Base-by-base conservation (phyloP, 1,140 invertebrate species). In the Drosophila sp. region DNA sequence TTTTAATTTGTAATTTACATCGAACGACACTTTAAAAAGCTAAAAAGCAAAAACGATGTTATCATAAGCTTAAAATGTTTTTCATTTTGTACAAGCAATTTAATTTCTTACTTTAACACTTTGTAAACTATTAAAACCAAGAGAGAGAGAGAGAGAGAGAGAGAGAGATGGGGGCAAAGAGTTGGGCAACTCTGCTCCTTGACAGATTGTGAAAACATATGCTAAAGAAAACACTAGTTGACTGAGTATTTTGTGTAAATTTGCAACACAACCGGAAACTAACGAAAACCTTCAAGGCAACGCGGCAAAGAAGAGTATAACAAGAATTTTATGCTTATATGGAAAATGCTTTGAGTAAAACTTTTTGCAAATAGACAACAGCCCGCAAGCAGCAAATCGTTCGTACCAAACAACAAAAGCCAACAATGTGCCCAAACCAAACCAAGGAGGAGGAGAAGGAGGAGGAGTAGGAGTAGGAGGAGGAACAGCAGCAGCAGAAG, bases 161-260 rank as follows among this genome's bases (percentile, higher is more conserved):
- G 38, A 57, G 44, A 62, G 32, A 70, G 6, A 17, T n/a, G n/a
- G n/a, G 8, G 0, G 8, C 60, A 77, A 72, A 86, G 73, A 82
- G 75, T 85, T 85, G 60, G 68, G 56, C 63, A 86, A 86, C 76
- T 76, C 70, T 66, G 75, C 70, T 81, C 67, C 70, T 79, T 81
- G 70, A 87, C 73, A 76, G 73, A 76, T 76, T 69, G 73, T 76
- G 66, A 30, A 76, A 77, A 77, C 74, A 77, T 74, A 76, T 76
- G 73, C 60, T 38, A 60, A 60, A 70, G 25, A 25, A 50, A 1
- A 62, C 79, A 58, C 70, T 75, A 64, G 76, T 86, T 62, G 77
- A 85, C 85, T 85, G 57, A 73, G 72, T 61, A 57, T 64, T 25
- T 25, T 40, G 25, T 27, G 23, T 11, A 61, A 30, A 61, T 30